A percentile compares a stretch with the other conserved stretches of the same genome.
Conservation (phyloP, 2,113 vertebrate species). For the Cyphomyrus plagiostoma region DNA sequence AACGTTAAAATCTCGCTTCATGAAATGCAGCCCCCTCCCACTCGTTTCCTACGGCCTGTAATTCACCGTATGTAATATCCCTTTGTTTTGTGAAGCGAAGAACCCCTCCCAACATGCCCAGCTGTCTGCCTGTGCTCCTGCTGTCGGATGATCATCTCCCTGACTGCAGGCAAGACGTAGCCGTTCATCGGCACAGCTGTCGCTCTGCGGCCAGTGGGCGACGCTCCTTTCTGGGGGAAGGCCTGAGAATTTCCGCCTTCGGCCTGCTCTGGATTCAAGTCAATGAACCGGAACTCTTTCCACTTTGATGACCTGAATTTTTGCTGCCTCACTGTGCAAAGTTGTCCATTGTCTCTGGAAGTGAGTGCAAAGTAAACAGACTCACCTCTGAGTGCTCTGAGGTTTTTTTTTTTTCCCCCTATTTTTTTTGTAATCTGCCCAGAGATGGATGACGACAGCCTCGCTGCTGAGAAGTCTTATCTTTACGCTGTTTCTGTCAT, state of each 20-base stretch:
- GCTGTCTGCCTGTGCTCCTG: neutral
- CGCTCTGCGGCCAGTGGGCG: neutral
- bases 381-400: neutral
- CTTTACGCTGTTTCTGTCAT: neutral
- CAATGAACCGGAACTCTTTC: neutral
- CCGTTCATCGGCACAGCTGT: neutral
- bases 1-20: neutral
- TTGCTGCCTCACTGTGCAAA: neutral
- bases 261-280: neutral
- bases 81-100: neutral
- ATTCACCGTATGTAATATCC: neutral
- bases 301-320: slow-evolving; percentile 2
- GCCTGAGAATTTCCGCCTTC: neutral
- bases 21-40: neutral
- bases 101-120: neutral
- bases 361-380: neutral
- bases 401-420: neutral
- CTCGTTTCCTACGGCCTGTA: neutral
- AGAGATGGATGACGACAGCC: neutral
- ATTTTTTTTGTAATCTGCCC: neutral
- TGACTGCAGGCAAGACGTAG: neutral
- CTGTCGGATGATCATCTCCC: neutral
- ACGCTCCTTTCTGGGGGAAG: neutral
- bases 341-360: neutral
- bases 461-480: neutral